phyloP scores from a whole-genome alignment of 2,888 invertebrate genomes.

The Notocelia uddmanniana region DNA sequence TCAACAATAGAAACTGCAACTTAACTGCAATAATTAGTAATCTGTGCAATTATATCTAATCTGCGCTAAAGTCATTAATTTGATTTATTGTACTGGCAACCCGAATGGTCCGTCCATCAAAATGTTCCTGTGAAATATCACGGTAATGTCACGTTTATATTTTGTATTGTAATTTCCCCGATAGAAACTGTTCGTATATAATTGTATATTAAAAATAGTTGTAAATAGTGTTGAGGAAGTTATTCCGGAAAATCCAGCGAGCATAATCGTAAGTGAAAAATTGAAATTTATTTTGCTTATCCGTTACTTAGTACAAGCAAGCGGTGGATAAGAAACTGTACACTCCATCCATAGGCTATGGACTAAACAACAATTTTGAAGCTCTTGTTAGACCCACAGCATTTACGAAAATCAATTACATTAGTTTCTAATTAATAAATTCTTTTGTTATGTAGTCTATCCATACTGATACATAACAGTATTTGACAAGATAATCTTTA shows the following conservation, averaged over 20 bases:
- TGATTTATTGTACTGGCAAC: conserved; percentile 9
- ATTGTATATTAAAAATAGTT: conserved; percentile 15
- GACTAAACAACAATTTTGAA: conserved; percentile 24
- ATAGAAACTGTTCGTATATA: conserved; percentile 26
- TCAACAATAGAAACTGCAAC: too few species aligned
- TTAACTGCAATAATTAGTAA: too few species aligned
- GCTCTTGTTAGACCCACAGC: neutral
- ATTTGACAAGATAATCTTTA: conserved; percentile 1
- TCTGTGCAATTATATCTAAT: too few species aligned
- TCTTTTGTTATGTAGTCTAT: neutral
- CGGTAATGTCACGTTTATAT: conserved; percentile 46
- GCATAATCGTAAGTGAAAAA: conserved; percentile 18
- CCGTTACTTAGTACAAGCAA: conserved; percentile 1
- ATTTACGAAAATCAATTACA: neutral
- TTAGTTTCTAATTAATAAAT: neutral
- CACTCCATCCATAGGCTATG: conserved; percentile 19
- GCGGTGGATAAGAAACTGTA: conserved; percentile 28
- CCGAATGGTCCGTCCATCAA: conserved; percentile 35
- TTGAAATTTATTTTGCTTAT: conserved; percentile 1
- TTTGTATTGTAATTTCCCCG: conserved; percentile 41
- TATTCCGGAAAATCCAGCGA: neutral
- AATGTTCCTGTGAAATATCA: conserved; percentile 40
- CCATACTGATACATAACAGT: neutral
- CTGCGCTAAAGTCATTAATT: neutral
- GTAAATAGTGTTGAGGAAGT: conserved; percentile 16